Evolutionary conservation across 2,888 invertebrate genomes (phyloP).

Genomic region (Stenodema calcarata): DNA sequence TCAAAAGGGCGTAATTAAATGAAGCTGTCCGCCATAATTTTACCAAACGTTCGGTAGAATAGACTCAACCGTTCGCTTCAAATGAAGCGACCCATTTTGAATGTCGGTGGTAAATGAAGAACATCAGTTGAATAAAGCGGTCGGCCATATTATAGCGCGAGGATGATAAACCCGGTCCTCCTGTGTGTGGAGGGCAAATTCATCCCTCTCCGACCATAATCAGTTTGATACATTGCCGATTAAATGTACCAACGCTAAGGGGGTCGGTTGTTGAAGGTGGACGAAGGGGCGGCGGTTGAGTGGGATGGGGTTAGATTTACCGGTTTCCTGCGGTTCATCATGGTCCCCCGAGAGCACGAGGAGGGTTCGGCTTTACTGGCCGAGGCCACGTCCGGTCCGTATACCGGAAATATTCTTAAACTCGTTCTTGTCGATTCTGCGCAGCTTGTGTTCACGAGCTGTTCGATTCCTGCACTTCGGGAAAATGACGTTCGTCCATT

Average conservation of each 20-base stretch:
- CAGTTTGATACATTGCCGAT: conserved; percentile 20
- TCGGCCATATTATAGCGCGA: not conserved
- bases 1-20: too few relatives aligned
- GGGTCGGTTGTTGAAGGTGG: not conserved
- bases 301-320: not conserved
- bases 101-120: not conserved
- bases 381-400: not conserved
- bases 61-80: not conserved
- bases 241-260: conserved; percentile 14
- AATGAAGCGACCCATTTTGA: not conserved
- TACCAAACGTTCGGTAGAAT: not conserved
- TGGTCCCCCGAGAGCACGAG: not conserved
- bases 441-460: not conserved
- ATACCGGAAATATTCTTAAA: conserved; percentile 11
- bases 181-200: not conserved
- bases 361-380: not conserved
- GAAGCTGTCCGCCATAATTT: too few relatives aligned
- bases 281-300: not conserved
- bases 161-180: not conserved
- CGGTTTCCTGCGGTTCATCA: conserved; percentile 38
- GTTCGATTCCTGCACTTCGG: too few relatives aligned
- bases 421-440: not conserved
- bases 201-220: conserved; percentile 15
- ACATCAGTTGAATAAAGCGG: not conserved
- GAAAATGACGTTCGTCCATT: too few relatives aligned